phyloP scores from a whole-genome alignment of 1,140 invertebrate species.

The Atopsyche davidsoni region DNA sequence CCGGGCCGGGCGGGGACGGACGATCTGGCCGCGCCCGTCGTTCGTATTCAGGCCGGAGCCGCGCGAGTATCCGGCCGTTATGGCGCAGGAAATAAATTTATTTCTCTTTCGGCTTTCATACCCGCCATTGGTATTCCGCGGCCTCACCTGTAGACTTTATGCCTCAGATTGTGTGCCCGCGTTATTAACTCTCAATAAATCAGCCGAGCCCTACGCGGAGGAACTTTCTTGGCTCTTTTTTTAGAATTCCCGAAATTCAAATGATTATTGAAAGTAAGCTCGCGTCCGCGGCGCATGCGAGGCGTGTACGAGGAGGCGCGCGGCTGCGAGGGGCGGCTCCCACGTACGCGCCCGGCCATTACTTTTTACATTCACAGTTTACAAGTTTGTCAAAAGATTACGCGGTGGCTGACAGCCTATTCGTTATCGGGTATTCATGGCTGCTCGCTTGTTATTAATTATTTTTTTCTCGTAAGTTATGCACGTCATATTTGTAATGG shows the following conservation, averaged over 20 bases:
- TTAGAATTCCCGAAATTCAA: background rate
- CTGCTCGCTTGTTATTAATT: no score
- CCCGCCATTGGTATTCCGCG: constrained; percentile 24
- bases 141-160: constrained; percentile 27
- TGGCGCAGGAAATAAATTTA: constrained; percentile 29
- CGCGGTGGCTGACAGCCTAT: no score
- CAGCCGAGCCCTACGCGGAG: constrained; percentile 11
- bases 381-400: no score
- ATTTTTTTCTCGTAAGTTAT: no score
- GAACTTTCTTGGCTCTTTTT: constrained; percentile 10
- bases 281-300: background rate
- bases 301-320: background rate
- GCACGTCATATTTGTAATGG: no score
- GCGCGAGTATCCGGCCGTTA: constrained; percentile 26
- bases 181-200: constrained; percentile 29
- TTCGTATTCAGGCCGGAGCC: constrained; percentile 26
- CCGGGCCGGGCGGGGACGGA: no score
- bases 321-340: background rate
- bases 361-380: no score
- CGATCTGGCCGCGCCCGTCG: no score
- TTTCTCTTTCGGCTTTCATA: constrained; percentile 28
- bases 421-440: no score
- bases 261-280: background rate
- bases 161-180: constrained; percentile 24
- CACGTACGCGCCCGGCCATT: no score